Percentiles rank a stretch among this genome's conserved stretches.
Conservation (phyloP, 2,113 vertebrate species). For the Alethe diademata region DNA sequence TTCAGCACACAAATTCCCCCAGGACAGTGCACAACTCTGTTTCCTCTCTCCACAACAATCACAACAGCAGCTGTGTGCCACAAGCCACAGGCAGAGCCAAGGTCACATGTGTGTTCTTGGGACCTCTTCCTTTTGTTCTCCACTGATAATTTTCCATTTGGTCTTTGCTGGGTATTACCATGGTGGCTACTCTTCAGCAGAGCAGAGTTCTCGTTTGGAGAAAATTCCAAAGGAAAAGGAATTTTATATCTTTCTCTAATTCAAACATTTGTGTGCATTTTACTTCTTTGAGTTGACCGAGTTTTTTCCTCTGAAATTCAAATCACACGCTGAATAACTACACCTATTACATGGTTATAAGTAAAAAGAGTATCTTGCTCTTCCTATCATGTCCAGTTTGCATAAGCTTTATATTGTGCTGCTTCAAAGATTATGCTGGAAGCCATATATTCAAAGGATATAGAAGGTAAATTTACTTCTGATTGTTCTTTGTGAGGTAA, state of each 20-base stretch:
- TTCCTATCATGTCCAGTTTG: not conserved
- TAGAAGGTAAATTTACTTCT: not conserved
- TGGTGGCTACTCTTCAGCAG: not conserved
- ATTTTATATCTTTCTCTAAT: not conserved
- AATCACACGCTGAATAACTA: not conserved
- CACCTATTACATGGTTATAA: not conserved
- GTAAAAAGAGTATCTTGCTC: not conserved
- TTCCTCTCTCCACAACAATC: conserved; percentile 11
- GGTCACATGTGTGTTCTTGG: not conserved
- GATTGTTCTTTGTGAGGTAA: not conserved
- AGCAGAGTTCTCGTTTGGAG: not conserved
- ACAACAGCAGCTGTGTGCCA: not conserved
- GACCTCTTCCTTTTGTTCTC: not conserved
- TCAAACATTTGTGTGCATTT: not conserved
- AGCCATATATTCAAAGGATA: not conserved
- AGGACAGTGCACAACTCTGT: not conserved
- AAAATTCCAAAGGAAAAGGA: not conserved
- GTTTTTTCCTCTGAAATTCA: conserved; percentile 12
- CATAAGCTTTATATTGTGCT: not conserved
- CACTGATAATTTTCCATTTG: not conserved
- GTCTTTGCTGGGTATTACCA: not conserved
- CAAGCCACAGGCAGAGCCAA: not conserved
- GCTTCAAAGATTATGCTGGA: not conserved
- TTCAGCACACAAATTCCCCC: conserved; percentile 49
- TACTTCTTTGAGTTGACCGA: not conserved